These are phyloP conservation scores for Eubasilissa splendida DNA, from an alignment of 2,888 invertebrate genomes.

Conservation along the genomic window DNA sequence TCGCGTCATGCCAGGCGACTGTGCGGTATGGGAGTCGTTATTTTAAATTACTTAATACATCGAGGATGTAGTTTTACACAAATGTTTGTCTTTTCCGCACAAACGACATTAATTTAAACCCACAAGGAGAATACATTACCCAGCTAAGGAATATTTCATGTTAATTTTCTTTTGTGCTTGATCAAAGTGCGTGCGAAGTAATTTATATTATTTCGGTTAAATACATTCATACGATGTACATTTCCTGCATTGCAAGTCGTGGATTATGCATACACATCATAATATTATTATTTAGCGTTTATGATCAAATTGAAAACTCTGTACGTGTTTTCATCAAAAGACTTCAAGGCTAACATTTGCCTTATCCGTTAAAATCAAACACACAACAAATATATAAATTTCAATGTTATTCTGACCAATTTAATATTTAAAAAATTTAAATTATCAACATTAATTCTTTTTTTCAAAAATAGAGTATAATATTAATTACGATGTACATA, in stretches of 20 bases:
- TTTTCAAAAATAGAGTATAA: too few species aligned
- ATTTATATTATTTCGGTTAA: constrained; percentile 13
- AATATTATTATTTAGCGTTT: not conserved
- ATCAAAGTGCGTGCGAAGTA: not conserved
- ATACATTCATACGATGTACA: constrained; percentile 6
- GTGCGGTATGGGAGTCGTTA: not conserved
- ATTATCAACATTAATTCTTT: too few species aligned
- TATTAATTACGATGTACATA: too few species aligned
- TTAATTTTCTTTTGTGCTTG: constrained; percentile 16
- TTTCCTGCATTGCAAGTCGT: constrained; percentile 3
- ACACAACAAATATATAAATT: not conserved
- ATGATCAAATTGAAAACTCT: constrained; percentile 15
- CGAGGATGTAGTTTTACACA: not conserved
- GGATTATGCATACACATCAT: not conserved
- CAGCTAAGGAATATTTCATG: not conserved
- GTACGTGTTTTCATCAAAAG: not conserved
- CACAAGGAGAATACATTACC: not conserved
- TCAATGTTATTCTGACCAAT: too few species aligned
- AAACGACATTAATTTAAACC: not conserved
- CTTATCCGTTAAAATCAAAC: constrained; percentile 6
- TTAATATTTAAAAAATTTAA: too few species aligned
- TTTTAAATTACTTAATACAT: not conserved
- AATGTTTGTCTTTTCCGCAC: constrained; percentile 15
- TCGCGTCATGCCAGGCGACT: too few species aligned
- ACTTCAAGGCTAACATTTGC: constrained; percentile 27